Evolutionary conservation across 2,113 vertebrate genomes (phyloP).

Genomic region (Hippocampus guttulatus): DNA sequence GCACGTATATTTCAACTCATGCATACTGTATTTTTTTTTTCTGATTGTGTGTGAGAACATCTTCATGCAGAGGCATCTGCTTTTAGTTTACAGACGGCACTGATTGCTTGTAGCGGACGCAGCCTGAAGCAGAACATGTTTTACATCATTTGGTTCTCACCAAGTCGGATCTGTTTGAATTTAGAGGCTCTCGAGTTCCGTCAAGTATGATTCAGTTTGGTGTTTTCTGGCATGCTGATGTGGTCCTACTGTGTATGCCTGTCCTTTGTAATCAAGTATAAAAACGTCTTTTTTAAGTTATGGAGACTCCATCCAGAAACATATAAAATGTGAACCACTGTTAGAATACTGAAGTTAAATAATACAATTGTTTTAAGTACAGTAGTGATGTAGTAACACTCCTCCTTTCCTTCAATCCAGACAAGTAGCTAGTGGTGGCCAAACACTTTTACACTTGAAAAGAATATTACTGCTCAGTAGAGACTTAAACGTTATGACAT

Average conservation of each 20-base stretch:
- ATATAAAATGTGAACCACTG: not conserved
- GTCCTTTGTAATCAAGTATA: not conserved
- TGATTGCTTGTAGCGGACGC: slow-evolving; percentile 30
- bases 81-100: slow-evolving; percentile 46
- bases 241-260: slow-evolving; percentile 2
- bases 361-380: not conserved
- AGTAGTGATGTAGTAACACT: too few species aligned
- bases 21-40: not conserved
- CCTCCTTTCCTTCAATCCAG: not conserved
- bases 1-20: slow-evolving; percentile 17
- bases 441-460: not conserved
- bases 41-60: slow-evolving; percentile 25
- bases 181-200: slow-evolving; percentile 7
- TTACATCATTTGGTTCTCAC: slow-evolving; percentile 30
- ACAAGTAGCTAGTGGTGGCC: not conserved
- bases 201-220: not conserved
- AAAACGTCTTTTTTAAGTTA: not conserved
- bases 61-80: slow-evolving; percentile 43
- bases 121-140: slow-evolving; percentile 39
- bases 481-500: not conserved
- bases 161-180: slow-evolving; percentile 15
- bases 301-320: not conserved
- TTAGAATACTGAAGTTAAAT: too few species aligned
- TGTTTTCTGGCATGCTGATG: not conserved
- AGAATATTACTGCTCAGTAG: too few species aligned